Conservation (phyloP, 2,113 vertebrate species). For the Hemibagrus wyckioides region DNA sequence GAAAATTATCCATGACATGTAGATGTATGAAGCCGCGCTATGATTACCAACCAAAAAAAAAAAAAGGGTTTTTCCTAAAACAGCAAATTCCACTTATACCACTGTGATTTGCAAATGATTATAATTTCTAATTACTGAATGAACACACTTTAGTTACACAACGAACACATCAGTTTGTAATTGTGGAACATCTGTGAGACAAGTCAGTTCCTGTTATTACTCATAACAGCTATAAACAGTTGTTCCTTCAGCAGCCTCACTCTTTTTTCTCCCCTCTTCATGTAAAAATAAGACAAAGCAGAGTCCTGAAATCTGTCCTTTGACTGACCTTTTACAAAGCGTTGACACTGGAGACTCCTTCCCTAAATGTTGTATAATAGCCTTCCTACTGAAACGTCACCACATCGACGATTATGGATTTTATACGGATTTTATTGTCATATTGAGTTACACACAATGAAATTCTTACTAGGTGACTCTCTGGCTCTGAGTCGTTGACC, state of each 20-base stretch:
- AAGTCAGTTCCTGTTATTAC: background rate
- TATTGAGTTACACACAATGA: too few relatives aligned
- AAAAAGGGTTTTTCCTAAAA: background rate
- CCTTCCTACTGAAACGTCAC: background rate
- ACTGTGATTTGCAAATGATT: background rate
- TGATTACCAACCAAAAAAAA: background rate
- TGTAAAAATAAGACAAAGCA: background rate
- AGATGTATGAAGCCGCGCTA: background rate
- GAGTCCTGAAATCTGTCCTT: background rate
- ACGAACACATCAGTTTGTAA: background rate
- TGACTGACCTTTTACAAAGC: background rate
- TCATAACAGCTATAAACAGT: too few relatives aligned
- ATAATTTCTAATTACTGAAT: background rate
- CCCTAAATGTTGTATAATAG: background rate
- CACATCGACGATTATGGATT: background rate
- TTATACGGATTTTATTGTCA: too few relatives aligned
- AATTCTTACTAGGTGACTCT: background rate
- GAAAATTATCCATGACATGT: background rate
- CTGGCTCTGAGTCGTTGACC: too few relatives aligned
- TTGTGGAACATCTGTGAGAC: background rate
- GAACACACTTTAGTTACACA: background rate
- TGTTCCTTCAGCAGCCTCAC: background rate
- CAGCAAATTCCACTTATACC: background rate
- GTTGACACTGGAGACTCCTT: background rate
- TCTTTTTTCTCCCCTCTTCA: background rate